Base-by-base conservation (phyloP, 2,888 invertebrate genomes). In the Congeria kusceri region DNA sequence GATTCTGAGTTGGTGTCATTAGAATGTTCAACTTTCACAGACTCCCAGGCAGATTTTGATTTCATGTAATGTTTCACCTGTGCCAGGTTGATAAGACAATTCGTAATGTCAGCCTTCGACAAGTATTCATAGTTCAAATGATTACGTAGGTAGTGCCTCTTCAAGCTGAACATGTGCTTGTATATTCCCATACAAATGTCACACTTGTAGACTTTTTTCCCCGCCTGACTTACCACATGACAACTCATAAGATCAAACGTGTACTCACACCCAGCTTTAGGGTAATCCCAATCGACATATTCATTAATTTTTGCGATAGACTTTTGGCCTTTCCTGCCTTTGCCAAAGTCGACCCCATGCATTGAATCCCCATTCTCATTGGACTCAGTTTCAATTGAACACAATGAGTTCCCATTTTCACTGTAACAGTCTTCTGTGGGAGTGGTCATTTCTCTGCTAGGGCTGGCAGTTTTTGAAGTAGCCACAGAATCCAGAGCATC, bases 131-230 rank as follows among this genome's bases (percentile, higher is more conserved):
- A 92, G 84, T 94, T 94, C 47, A 95, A 92, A 85, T 95, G 95
- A 75, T 92, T 93, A 28, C 94, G 91, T 44, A 94, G 86, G 82
- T 94, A 95, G 86, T 95, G 95, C 46, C 94, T 90, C 77, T 95
- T 94, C 13, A 95, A 89, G 82, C 94, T 94, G 83, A 94, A 94
- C 28, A 93, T 92, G 76, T 94, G 94, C 57, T 93, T 91, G 84
- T 94, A 95, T 2, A 93, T 90, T 1, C 93, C 93, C 1, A 90
- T 86, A 87, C 95, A 95, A n/a, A 95, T 92, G 85, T 94, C 94
- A 91, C 95, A 95, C 63, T 85, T 95, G 92, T 88, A 95, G 93
- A 65, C 94, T 92, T 86, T 95, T 94, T 69, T 94, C 91, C 64
- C 94, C 23, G 79, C 69, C 23, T 82, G 69, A 11, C 59, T 62